phyloP scores from a whole-genome alignment of 2,888 invertebrate genomes.

The Ophraella communa region DNA sequence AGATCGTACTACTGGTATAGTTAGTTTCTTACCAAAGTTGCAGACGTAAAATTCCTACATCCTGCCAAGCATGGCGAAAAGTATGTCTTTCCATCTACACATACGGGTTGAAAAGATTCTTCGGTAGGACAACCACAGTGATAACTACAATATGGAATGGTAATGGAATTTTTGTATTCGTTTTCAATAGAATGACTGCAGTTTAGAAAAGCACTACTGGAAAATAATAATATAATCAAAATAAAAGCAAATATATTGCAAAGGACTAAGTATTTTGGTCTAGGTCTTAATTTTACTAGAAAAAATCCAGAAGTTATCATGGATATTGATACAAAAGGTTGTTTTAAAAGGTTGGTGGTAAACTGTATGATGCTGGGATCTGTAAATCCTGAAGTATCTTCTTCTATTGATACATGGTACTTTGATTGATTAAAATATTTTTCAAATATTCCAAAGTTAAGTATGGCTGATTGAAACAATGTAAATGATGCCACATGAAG shows the following conservation, averaged over 20 bases:
- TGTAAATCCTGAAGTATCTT: conserved; percentile 61
- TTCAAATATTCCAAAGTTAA: conserved; percentile 65
- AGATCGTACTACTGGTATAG: no score
- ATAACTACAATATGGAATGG: conserved; percentile 63
- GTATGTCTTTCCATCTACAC: conserved; percentile 67
- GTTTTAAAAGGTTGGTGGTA: conserved; percentile 63
- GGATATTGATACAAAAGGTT: conserved; percentile 63
- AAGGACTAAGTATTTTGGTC: conserved; percentile 60
- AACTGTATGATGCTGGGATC: conserved; percentile 65
- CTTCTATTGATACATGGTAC: conserved; percentile 63
- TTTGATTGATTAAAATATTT: conserved; percentile 66
- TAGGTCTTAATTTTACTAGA: conserved; percentile 63
- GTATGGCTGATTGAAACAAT: conserved; percentile 62
- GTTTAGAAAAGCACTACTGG: conserved; percentile 52
- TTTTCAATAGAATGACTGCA: conserved; percentile 53
- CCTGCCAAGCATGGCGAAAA: conserved; percentile 80
- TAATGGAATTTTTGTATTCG: conserved; percentile 57
- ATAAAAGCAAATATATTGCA: conserved; percentile 60
- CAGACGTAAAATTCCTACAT: conserved; percentile 60
- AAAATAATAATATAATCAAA: conserved; percentile 55
- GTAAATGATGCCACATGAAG: conserved; percentile 62
- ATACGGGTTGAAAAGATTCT: conserved; percentile 68
- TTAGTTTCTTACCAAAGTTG: conserved; percentile 59
- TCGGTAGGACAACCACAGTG: conserved; percentile 63
- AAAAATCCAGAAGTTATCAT: conserved; percentile 64